Conservation (phyloP, 2,113 vertebrate genomes). For the Tympanuchus pallidicinctus region DNA sequence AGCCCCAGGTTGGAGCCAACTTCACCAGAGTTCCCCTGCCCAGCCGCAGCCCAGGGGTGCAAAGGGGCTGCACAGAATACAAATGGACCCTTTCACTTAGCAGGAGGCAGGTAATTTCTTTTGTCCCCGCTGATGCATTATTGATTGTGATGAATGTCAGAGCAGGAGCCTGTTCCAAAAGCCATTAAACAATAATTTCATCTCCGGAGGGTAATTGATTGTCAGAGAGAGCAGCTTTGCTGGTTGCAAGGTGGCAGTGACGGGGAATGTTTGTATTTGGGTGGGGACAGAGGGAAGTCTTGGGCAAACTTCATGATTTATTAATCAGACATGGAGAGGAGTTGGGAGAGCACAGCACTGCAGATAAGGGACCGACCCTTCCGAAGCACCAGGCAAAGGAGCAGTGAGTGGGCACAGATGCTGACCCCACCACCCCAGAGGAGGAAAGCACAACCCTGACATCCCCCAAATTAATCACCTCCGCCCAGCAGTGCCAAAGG, state of each 20-base stretch:
- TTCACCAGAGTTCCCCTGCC: not conserved
- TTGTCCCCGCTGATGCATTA: slow-evolving; percentile 85
- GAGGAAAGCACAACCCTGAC: rapidly evolving
- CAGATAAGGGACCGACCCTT: slow-evolving; percentile 18
- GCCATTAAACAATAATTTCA: slow-evolving; percentile 88
- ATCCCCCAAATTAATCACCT: not conserved
- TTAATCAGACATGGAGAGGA: slow-evolving; percentile 68
- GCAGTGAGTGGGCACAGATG: too few species aligned
- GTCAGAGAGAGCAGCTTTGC: slow-evolving; percentile 76
- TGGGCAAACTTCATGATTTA: slow-evolving; percentile 78
- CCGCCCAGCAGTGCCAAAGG: rapidly evolving
- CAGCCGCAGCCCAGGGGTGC: slow-evolving; percentile 17
- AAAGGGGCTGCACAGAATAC: slow-evolving; percentile 72
- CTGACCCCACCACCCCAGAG: not conserved
- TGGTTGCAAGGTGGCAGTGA: slow-evolving; percentile 70
- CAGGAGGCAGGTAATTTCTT: slow-evolving; percentile 85
- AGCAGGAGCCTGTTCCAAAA: slow-evolving; percentile 82
- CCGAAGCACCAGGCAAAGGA: not conserved
- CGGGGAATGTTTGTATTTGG: slow-evolving; percentile 78
- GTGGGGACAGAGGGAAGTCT: slow-evolving; percentile 39
- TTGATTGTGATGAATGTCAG: slow-evolving; percentile 87
- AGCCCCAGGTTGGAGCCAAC: not conserved
- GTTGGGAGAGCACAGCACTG: slow-evolving; percentile 42
- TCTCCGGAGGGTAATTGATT: slow-evolving; percentile 86
- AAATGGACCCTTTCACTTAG: slow-evolving; percentile 82